These are phyloP conservation scores for Morus bassanus DNA, from an alignment of 2,797 vertebrate genomes.

Conservation along the genomic window DNA sequence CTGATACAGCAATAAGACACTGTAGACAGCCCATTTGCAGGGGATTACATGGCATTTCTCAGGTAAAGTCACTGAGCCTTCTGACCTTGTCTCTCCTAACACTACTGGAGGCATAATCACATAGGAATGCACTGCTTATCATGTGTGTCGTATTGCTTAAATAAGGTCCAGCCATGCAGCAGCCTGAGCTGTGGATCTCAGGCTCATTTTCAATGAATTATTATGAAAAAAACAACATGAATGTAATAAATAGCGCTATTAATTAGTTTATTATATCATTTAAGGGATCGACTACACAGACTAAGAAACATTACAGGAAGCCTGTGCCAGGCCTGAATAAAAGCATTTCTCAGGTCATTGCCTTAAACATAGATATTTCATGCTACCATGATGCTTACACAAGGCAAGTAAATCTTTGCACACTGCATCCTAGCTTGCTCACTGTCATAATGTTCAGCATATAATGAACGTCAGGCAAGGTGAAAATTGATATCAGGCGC, in stretches of 20 bases:
- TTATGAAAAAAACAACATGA: conserved; percentile 8
- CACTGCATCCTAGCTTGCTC: not conserved
- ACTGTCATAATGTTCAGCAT: not conserved
- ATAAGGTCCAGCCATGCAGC: conserved; percentile 57
- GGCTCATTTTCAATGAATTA: conserved; percentile 20
- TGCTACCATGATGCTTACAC: conserved; percentile 33
- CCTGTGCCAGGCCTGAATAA: conserved; percentile 32
- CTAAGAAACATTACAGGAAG: conserved; percentile 49
- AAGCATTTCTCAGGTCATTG: conserved; percentile 45
- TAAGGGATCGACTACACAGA: conserved; percentile 55
- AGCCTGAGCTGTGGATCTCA: not conserved
- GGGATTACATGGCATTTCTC: conserved; percentile 57
- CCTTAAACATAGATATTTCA: conserved; percentile 56
- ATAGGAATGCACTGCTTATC: not conserved
- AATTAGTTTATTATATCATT: conserved; percentile 73
- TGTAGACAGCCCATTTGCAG: conserved; percentile 43
- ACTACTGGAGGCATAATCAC: conserved; percentile 11
- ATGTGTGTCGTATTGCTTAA: conserved; percentile 40
- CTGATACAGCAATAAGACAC: conserved; percentile 26
- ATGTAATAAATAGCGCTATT: conserved; percentile 61
- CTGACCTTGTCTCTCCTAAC: conserved; percentile 43
- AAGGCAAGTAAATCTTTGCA: conserved; percentile 49
- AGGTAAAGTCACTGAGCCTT: conserved; percentile 59
- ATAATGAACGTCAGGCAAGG: conserved; percentile 36
- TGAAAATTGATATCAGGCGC: conserved; percentile 40